A percentile compares a stretch with the other conserved stretches of the same genome.
These are phyloP conservation scores for Sinohyriopsis cumingii DNA, from an alignment of 2,888 invertebrate species.

Conservation along the genomic window DNA sequence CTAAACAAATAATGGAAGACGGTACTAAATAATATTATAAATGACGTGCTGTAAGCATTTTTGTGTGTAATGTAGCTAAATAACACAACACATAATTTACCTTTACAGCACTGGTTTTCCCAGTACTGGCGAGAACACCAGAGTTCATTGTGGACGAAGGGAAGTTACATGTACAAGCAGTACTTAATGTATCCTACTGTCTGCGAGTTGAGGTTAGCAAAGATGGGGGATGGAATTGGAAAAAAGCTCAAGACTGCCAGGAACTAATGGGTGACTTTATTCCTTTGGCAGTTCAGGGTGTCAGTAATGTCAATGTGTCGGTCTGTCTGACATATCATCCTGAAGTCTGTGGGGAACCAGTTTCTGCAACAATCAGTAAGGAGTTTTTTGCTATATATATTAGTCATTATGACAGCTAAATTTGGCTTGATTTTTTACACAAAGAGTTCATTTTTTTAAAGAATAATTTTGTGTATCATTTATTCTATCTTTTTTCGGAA, in stretches of 20 bases:
- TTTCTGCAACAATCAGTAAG: constrained; percentile 55
- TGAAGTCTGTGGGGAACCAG: constrained; percentile 58
- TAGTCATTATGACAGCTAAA: no score
- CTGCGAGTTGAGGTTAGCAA: constrained; percentile 49
- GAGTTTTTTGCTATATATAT: no score
- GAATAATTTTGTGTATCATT: no score
- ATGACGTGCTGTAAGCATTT: background rate
- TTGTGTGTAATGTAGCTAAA: background rate
- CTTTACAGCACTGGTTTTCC: constrained; percentile 51
- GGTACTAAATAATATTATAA: no score
- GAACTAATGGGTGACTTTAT: constrained; percentile 25
- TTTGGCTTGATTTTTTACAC: no score
- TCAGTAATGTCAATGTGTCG: constrained; percentile 54
- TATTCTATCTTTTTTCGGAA: no score
- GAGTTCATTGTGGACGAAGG: constrained; percentile 41
- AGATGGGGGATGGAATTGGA: constrained; percentile 45
- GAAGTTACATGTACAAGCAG: constrained; percentile 38
- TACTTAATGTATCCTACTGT: constrained; percentile 51
- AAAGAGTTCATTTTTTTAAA: no score
- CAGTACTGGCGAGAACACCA: constrained; percentile 42
- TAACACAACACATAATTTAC: background rate
- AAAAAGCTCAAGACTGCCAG: constrained; percentile 39
- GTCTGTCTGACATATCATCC: constrained; percentile 56
- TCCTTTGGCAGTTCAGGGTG: constrained; percentile 34
- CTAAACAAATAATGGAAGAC: no score